Percentiles rank a stretch among this genome's conserved stretches.
These are phyloP conservation scores for Acrocephalus arundinaceus DNA, from an alignment of 2,113 vertebrate genomes.

Conservation along the genomic window DNA sequence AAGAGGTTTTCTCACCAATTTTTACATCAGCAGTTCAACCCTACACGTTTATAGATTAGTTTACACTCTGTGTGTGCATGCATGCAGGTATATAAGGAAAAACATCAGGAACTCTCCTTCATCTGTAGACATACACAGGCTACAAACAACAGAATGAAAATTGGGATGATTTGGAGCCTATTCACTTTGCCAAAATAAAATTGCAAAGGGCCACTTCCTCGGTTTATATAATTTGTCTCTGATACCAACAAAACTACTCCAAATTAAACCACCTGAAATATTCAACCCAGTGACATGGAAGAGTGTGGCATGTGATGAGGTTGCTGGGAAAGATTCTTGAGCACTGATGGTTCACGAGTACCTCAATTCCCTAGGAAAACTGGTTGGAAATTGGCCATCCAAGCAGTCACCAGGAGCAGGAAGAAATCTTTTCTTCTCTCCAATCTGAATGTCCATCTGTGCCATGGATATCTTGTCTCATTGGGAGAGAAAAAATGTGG, in stretches of 20 bases:
- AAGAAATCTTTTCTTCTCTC: neutral
- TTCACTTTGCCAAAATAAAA: neutral
- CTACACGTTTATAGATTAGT: neutral
- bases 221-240: neutral
- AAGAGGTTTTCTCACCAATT: neutral
- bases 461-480: neutral
- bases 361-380: neutral
- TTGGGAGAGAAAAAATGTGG: neutral
- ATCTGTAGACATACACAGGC: fast-evolving
- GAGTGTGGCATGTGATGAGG: neutral
- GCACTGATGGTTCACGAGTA: neutral
- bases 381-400: neutral
- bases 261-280: neutral
- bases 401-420: neutral
- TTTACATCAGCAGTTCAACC: neutral
- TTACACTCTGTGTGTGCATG: neutral
- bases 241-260: neutral
- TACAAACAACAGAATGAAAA: neutral
- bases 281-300: neutral
- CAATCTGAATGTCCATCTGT: neutral
- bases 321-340: neutral
- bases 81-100: neutral
- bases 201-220: neutral
- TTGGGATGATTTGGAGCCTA: neutral
- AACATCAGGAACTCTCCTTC: neutral